Evolutionary conservation across 2,113 vertebrate species (phyloP), one percentile per base, ranked within the genome.

Genomic region (Cyprinus carpio): DNA sequence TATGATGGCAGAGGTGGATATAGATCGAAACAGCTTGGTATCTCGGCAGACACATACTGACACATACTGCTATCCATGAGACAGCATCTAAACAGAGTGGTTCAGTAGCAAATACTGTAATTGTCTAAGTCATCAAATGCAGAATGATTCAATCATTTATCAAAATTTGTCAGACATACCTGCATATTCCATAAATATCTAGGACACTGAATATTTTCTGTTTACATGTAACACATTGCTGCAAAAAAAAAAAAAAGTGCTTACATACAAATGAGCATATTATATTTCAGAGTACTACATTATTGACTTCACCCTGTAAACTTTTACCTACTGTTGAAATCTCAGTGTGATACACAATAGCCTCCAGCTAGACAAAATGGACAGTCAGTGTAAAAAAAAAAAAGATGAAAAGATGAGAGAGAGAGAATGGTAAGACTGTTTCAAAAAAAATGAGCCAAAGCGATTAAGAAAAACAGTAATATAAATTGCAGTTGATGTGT

Each of bases 1-100:
- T 34, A 83, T 80, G 84, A 75, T 40, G 58, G 67, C 60, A 62
- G 46, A 82, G 51, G 82, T 3, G 67, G 46, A 67, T 64, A 74
- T 15, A 71, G 54, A 85, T 16, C 29, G 29, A 31, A 65, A 76
- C 25, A 49, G 46, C 43, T 75, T 75, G 74, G 13, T 15, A 85
- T 54, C n/a, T 82, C 29, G 5, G 43, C 56, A 60, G 25, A 34
- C 8, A 6, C 11, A 74, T 75, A 72, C 12, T 31, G 23, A 18
- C 40, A 34, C 5, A 40, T 29, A 12, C 13, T 56, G 29, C 40
- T 12, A 54, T 25, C 10, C 6, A 23, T 75, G 25, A 29, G 69
- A 12, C 54, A 43, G 34, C 13, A 11, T 40, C 18, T 49, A 3
- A 3, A 67, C 7, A 40, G 29, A 60, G 25, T 15, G 6, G 4